Evolutionary conservation across 2,888 invertebrate species (phyloP).

Genomic region (Chorisops tibialis): DNA sequence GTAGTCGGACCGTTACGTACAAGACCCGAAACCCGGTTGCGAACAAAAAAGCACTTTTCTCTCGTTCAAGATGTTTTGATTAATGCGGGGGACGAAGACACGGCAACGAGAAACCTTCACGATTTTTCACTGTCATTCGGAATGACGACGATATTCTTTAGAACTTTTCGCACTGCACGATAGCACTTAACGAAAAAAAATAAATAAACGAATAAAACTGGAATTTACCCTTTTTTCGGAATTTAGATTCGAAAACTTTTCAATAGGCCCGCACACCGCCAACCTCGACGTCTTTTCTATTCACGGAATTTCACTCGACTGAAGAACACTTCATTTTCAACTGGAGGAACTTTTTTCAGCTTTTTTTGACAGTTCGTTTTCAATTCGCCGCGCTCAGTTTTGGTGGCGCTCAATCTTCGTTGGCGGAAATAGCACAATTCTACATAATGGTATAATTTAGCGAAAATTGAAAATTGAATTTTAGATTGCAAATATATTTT

Average conservation of each 20-base stretch:
- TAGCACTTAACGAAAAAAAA: too few species aligned
- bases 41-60: too few species aligned
- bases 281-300: slow-evolving; percentile 32
- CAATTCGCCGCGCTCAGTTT: neutral
- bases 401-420: too few species aligned
- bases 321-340: too few species aligned
- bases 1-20: too few species aligned
- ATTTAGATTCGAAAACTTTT: slow-evolving; percentile 7
- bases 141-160: neutral
- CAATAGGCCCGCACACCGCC: slow-evolving; percentile 3
- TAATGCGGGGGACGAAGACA: neutral
- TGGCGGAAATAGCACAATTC: too few species aligned
- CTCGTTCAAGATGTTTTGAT: too few species aligned
- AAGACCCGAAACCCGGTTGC: too few species aligned
- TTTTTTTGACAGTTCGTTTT: slow-evolving; percentile 3
- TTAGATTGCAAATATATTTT: too few species aligned
- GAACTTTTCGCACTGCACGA: neutral
- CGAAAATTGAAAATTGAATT: too few species aligned
- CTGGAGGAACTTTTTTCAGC: too few species aligned
- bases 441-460: too few species aligned
- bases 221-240: slow-evolving; percentile 5
- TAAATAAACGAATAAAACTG: slow-evolving; percentile 1
- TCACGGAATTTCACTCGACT: slow-evolving; percentile 39
- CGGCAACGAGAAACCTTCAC: neutral
- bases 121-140: neutral